phyloP scores from a whole-genome alignment of 2,797 vertebrate genomes.

The Enteromius argenteus region DNA sequence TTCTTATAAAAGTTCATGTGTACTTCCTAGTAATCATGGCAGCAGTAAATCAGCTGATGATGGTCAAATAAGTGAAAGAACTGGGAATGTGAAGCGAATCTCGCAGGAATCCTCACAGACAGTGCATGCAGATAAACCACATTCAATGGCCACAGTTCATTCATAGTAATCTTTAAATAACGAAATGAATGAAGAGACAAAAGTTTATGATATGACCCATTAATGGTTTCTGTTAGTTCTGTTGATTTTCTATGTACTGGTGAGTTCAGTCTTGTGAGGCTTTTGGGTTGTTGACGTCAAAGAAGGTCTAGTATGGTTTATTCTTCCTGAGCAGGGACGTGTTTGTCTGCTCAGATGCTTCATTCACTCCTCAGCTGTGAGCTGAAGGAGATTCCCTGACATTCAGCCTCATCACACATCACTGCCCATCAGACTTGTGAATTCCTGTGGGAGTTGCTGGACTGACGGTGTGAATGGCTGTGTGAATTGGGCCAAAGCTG shows the following conservation, averaged over 20 bases:
- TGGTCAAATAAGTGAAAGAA: not conserved
- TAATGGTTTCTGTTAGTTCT: too few relatives aligned
- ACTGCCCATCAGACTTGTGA: constrained; percentile 3
- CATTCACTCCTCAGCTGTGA: not conserved
- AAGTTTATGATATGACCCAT: not conserved
- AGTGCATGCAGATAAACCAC: not conserved
- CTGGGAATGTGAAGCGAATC: not conserved
- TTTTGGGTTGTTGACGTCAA: not conserved
- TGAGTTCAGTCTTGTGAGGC: not conserved
- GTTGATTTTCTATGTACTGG: not conserved
- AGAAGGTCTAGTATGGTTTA: not conserved
- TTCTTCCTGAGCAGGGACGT: not conserved
- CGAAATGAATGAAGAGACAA: not conserved
- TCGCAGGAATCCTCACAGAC: not conserved
- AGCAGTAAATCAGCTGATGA: not conserved
- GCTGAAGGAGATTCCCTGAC: constrained; percentile 3
- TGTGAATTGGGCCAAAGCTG: not conserved
- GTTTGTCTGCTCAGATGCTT: not conserved
- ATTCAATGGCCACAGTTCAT: not conserved
- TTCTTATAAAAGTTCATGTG: not conserved
- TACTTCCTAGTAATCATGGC: not conserved
- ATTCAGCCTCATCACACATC: constrained; percentile 11
- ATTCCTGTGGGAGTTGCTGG: constrained; percentile 1
- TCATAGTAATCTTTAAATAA: too few relatives aligned
- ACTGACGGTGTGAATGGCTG: not conserved